Conservation (phyloP, 2,797 vertebrate genomes). For the Diplodus puntazzo region DNA sequence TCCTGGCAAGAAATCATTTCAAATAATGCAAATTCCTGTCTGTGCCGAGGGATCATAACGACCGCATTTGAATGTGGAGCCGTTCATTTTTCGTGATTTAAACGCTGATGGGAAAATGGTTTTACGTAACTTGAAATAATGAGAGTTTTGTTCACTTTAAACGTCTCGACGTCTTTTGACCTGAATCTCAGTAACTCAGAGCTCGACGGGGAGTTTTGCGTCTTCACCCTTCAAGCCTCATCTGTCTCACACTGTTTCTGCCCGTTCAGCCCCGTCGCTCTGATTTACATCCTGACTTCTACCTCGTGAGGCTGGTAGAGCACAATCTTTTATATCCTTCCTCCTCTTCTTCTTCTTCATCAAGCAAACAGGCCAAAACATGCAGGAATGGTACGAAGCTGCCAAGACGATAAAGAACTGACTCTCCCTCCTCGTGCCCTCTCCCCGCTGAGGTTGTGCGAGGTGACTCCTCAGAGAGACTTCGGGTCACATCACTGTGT, state of each 20-base stretch:
- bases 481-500: constrained; percentile 54
- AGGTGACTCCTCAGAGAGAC: constrained; percentile 31
- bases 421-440: too few relatives aligned
- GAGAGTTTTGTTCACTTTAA: background rate
- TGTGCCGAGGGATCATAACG: background rate
- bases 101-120: background rate
- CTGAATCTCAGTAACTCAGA: background rate
- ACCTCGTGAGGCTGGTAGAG: constrained; percentile 9
- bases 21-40: background rate
- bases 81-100: background rate
- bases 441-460: background rate
- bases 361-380: constrained; percentile 15
- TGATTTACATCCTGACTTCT: constrained; percentile 28
- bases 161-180: background rate
- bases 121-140: background rate
- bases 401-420: constrained; percentile 1
- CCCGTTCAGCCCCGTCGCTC: constrained; percentile 21
- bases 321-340: background rate
- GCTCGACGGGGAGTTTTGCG: constrained; percentile 13
- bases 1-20: background rate
- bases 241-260: constrained; percentile 35
- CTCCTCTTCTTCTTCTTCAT: background rate
- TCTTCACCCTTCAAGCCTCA: constrained; percentile 32
- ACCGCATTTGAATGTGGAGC: background rate
- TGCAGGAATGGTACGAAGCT: constrained; percentile 1